Base-by-base conservation (phyloP, 2,113 vertebrate genomes). In the Cyanoramphus novaezelandiae region DNA sequence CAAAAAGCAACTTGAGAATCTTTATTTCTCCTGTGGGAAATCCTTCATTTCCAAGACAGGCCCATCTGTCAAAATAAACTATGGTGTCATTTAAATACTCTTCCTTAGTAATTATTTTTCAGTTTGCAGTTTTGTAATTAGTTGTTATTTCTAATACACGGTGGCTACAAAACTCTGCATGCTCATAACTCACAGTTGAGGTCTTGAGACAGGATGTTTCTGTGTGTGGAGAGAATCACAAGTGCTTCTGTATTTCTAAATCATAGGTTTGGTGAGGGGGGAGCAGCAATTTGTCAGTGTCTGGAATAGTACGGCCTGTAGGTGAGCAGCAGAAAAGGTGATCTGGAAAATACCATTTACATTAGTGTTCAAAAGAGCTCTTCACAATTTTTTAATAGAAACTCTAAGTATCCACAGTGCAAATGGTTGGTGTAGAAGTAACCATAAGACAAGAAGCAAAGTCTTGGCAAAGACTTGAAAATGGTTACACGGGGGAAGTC, bases 41-140 rank as follows among this genome's bases (percentile, higher is more conserved):
- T 92, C 31, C 37, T 92, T 96, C 35, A 47, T 94, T 82, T 93
- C 76, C 49, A 74, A 85, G 77, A 91, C 74, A 87, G 49, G 41
- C 7, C 82, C 31, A 87, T 91, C 57, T 92, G 25, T 96, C 83
- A 89, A 82, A 93, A 93, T 87, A 84, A 96, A 86, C 57, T 71
- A 39, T 55, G 8, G 49, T 82, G 44, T 43, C 57, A 87, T 94
- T 96, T 89, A 91, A 92, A 92, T 93, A 82, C 50, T 85, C 53
- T 89, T 94, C 77, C 86, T 87, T 63, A 87, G 62, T 82, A 95
- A 94, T 96, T 92, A 92, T 43, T 46, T 91, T 94, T 94, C 15
- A 6, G 37, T 93, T 95, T 59, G 37, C 43, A 85, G 71, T 93
- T 92, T 92, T 82, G 41, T 94, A 96, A 96, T 96, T 95, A 96